Percentiles rank a stretch among this genome's conserved stretches.
phyloP scores from a whole-genome alignment of 1,140 invertebrate species.

The Periplaneta americana region DNA sequence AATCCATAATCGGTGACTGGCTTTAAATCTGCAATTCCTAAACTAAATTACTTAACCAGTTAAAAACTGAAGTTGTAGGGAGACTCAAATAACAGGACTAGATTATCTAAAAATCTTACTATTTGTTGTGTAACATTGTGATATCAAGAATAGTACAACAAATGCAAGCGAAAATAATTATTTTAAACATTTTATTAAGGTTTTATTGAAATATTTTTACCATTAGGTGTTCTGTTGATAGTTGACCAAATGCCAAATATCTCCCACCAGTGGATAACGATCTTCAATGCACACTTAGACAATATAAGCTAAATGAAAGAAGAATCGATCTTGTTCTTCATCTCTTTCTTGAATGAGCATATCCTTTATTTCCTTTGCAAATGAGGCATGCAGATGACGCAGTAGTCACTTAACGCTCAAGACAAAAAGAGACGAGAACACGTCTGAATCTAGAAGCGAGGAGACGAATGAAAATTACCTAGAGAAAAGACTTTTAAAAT shows the following conservation, averaged over 20 bases:
- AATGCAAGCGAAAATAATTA: no score
- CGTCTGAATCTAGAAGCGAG: neutral
- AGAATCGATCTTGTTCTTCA: neutral
- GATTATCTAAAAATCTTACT: no score
- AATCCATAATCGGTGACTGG: no score
- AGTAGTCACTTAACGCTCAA: neutral
- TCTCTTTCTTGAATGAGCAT: neutral
- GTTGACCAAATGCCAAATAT: neutral
- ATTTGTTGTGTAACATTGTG: no score
- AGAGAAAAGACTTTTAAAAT: neutral
- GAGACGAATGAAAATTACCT: neutral
- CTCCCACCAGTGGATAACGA: neutral
- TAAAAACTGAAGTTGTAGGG: no score
- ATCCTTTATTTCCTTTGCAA: neutral
- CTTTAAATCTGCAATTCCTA: no score
- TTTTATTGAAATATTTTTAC: no score
- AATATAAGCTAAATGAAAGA: neutral
- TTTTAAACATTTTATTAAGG: no score
- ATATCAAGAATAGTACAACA: no score
- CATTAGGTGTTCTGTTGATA: neutral
- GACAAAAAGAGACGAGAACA: neutral
- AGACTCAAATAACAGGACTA: no score
- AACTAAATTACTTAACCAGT: no score
- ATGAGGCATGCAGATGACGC: neutral
- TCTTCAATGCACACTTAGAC: neutral